A percentile compares a stretch with the other conserved stretches of the same genome.
Conservation (phyloP, 2,113 vertebrate species). For the Piliocolobus tephrosceles region DNA sequence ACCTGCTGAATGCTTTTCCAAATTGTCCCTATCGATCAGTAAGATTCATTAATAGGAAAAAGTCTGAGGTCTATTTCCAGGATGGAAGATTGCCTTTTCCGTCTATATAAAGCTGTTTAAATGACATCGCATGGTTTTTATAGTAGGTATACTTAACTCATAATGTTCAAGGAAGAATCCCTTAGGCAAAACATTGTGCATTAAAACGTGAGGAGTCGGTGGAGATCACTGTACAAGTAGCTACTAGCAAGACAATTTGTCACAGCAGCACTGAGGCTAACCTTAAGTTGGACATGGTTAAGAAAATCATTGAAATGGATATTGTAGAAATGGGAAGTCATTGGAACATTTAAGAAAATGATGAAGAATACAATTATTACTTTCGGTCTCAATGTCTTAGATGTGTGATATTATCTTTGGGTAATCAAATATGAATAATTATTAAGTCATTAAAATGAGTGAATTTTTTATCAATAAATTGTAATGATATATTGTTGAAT, state of each 20-base stretch:
- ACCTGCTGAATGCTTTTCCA: not conserved
- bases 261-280: not conserved
- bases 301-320: slow-evolving; percentile 37
- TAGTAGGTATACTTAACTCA: slow-evolving; percentile 29
- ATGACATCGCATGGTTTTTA: not conserved
- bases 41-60: slow-evolving; percentile 26
- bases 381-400: not conserved
- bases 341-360: not conserved
- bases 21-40: not conserved
- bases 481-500: not conserved
- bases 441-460: slow-evolving; percentile 10
- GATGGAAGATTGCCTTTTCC: not conserved
- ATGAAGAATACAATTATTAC: not conserved
- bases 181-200: not conserved
- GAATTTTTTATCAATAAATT: slow-evolving; percentile 13
- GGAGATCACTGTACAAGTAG: slow-evolving; percentile 37
- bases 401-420: not conserved
- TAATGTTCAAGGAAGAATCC: slow-evolving; percentile 23
- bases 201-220: not conserved
- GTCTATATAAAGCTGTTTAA: slow-evolving; percentile 24
- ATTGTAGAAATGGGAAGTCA: slow-evolving; percentile 15
- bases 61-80: not conserved
- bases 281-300: not conserved
- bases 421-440: slow-evolving; percentile 19
- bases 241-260: slow-evolving; percentile 41